phyloP scores from a whole-genome alignment of 2,888 invertebrate genomes.

The Andrena fulva region DNA sequence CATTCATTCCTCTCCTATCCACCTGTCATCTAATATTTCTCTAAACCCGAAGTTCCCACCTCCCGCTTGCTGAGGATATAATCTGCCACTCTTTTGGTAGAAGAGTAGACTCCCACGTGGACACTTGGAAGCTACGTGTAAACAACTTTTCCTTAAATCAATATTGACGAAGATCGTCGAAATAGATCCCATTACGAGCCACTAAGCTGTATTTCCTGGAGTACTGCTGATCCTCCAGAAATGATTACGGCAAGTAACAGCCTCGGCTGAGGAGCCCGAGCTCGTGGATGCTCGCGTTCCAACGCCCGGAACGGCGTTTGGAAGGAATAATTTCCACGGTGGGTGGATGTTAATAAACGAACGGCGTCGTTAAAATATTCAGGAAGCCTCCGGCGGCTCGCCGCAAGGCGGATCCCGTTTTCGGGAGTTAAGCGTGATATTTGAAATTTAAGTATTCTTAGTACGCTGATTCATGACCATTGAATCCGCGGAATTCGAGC shows the following conservation, averaged over 20 bases:
- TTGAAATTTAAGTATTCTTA: slow-evolving; percentile 46
- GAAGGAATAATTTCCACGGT: background rate
- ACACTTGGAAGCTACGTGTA: no score
- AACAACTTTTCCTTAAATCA: no score
- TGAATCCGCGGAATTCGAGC: slow-evolving; percentile 57
- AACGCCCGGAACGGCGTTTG: background rate
- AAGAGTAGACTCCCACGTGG: no score
- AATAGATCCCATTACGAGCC: no score
- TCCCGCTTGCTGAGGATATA: no score
- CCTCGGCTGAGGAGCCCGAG: background rate
- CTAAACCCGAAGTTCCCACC: no score
- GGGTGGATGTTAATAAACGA: slow-evolving; percentile 21
- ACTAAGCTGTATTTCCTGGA: no score
- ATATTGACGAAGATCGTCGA: no score
- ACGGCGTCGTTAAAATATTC: slow-evolving; percentile 3
- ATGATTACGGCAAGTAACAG: background rate
- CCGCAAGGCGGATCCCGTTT: background rate
- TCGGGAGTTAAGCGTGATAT: slow-evolving; percentile 24
- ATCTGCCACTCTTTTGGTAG: no score
- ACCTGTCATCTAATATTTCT: no score
- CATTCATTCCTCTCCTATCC: no score
- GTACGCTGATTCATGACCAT: slow-evolving; percentile 47
- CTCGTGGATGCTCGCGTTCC: background rate
- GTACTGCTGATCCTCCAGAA: background rate
- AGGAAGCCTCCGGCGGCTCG: no score